Percentiles rank a stretch among this genome's conserved stretches.
phyloP scores from a whole-genome alignment of 1,140 invertebrate genomes.

The Diorhabda carinulata region DNA sequence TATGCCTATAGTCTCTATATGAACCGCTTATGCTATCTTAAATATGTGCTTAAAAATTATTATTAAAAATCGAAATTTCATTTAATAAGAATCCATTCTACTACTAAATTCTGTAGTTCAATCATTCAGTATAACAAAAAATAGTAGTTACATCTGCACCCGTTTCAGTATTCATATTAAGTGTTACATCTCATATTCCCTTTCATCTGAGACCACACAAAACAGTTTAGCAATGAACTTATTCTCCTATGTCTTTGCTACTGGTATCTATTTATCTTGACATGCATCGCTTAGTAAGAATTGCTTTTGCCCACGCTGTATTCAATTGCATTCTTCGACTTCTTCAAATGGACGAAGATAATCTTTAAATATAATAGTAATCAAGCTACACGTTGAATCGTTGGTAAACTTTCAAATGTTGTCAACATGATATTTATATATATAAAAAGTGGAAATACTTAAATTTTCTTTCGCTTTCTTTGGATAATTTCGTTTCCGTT shows the following conservation, averaged over 20 bases:
- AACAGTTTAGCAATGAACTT: background rate
- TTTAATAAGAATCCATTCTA: no score
- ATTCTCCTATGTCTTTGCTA: background rate
- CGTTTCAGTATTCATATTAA: background rate
- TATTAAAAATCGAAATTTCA: no score
- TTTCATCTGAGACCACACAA: background rate
- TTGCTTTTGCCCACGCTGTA: background rate
- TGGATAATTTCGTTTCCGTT: no score
- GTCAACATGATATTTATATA: background rate
- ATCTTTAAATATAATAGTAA: conserved; percentile 3
- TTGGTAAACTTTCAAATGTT: background rate
- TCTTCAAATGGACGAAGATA: conserved; percentile 2
- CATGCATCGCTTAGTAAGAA: background rate
- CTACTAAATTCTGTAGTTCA: no score
- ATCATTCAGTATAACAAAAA: background rate
- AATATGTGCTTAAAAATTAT: no score
- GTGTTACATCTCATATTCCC: background rate
- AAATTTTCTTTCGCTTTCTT: no score
- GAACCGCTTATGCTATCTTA: no score
- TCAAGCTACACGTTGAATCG: background rate
- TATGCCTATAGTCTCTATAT: no score
- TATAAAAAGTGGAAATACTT: background rate
- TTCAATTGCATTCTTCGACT: background rate
- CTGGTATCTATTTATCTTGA: conserved; percentile 2
- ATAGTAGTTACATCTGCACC: background rate